A percentile compares a stretch with the other conserved stretches of the same genome.
These are phyloP conservation scores for Phragmatobia fuliginosa DNA, from an alignment of 2,888 invertebrate genomes.

Conservation along the genomic window DNA sequence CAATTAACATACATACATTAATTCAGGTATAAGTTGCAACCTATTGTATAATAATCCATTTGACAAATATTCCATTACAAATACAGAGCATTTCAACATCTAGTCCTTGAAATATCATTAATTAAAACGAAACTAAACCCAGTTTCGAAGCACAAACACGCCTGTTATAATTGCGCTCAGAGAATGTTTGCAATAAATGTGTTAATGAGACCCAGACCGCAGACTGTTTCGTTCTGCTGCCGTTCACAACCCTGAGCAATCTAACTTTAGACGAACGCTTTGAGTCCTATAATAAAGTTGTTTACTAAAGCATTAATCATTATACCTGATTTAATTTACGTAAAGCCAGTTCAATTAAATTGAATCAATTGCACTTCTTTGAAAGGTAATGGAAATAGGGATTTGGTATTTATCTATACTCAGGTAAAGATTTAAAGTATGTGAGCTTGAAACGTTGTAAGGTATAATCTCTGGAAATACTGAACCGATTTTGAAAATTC, in stretches of 20 bases:
- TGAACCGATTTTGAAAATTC: too few species aligned
- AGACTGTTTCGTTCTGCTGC: not conserved
- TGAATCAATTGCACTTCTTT: not conserved
- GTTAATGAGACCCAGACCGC: conserved; percentile 11
- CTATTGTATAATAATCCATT: not conserved
- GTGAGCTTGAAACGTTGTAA: too few species aligned
- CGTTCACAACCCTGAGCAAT: not conserved
- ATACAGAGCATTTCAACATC: not conserved
- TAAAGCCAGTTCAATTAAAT: not conserved
- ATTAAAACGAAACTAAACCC: not conserved
- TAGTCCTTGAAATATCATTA: conserved; percentile 5
- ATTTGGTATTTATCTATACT: not conserved
- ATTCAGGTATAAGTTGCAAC: too few species aligned
- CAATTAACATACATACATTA: too few species aligned
- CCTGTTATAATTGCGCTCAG: not conserved
- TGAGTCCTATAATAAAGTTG: not conserved
- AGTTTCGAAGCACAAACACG: conserved; percentile 2
- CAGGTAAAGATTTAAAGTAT: too few species aligned
- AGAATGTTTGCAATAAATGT: conserved; percentile 6
- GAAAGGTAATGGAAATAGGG: not conserved
- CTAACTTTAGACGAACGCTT: not conserved
- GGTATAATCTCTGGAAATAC: too few species aligned
- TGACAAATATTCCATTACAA: not conserved
- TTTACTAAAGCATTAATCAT: not conserved
- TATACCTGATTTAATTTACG: not conserved